Percentiles rank a stretch among this genome's conserved stretches.
Evolutionary conservation across 2,888 invertebrate species (phyloP).

Genomic region (Hirtodrosophila confusa): DNA sequence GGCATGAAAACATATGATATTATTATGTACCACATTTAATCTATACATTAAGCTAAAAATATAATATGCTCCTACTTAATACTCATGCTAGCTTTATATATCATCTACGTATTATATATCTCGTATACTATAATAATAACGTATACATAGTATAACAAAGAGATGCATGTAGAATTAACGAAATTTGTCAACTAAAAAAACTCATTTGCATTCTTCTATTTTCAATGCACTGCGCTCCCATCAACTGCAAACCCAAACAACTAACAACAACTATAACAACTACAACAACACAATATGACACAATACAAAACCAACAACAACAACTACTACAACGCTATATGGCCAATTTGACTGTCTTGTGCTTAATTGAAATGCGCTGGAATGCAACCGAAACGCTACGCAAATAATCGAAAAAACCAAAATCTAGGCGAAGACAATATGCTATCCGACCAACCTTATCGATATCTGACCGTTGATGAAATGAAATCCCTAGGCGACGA

Average conservation of each 20-base stretch:
- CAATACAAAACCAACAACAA: slow-evolving; percentile 38
- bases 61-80: slow-evolving; percentile 31
- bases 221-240: slow-evolving; percentile 77
- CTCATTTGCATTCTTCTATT: slow-evolving; percentile 80
- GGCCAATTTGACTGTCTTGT: slow-evolving; percentile 75
- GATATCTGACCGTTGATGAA: slow-evolving; percentile 96
- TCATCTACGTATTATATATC: slow-evolving; percentile 46
- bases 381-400: slow-evolving; percentile 64
- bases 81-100: slow-evolving; percentile 59
- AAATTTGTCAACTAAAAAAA: slow-evolving; percentile 72
- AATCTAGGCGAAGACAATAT: slow-evolving; percentile 94
- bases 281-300: slow-evolving; percentile 39
- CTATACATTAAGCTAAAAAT: slow-evolving; percentile 29
- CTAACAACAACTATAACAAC: slow-evolving; percentile 44
- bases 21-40: slow-evolving; percentile 16
- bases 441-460: slow-evolving; percentile 94
- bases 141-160: slow-evolving; percentile 22
- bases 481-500: slow-evolving; percentile 98
- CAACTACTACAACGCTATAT: slow-evolving; percentile 62
- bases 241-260: slow-evolving; percentile 56
- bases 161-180: slow-evolving; percentile 56
- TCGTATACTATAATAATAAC: slow-evolving; percentile 31
- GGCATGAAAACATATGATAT: slow-evolving; percentile 39
- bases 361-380: slow-evolving; percentile 72
- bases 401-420: slow-evolving; percentile 49